Base-by-base conservation (phyloP, 2,888 invertebrate genomes). In the Troglohyphantes excavatus region DNA sequence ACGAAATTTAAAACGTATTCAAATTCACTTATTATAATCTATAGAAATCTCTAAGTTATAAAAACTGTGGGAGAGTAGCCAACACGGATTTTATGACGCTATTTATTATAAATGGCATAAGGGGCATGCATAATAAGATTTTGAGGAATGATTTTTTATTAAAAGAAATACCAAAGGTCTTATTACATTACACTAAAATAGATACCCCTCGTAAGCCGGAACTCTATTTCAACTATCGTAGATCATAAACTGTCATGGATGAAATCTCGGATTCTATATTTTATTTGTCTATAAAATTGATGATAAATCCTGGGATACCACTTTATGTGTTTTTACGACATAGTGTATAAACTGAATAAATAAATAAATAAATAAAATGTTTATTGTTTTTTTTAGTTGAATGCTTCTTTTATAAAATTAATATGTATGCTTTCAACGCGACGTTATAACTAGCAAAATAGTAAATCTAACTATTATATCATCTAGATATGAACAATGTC, bases 201-300 rank as follows among this genome's bases (percentile, higher is more conserved):
- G 5, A 0, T 17, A 53, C 9, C 5, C n/a, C 53, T 53, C 33
- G 17, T 53, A 53, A 53, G n/a, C 53, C 39, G 39, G 9, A 53
- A 53, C 13, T 53, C 53, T n/a, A 53, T 53, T 13, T 53, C 53
- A 53, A 53, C 13, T 53, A n/a, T 53, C 1, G 53, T 53, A 17
- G 53, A 53, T 53, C 53, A 53, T 53, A 53, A 53, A 53, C n/a
- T 53, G 13, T 17, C n/a, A n/a, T 53, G 17, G 53, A 53, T 53
- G 17, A 53, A 53, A 53, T 5, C n/a, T 53, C 53, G 5, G 53
- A 53, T 13, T 39, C 53, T n/a, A 53, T 17, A 53, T n/a, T 53
- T 53, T 53, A 53, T 53, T n/a, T n/a, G 17, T 53, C 53, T 53
- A 53, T 53, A n/a, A 53, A 53, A 53, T 53, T n/a, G 17, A 53